Base-by-base conservation (phyloP, 2,888 invertebrate genomes). In the Oxyscelio sp. region DNA sequence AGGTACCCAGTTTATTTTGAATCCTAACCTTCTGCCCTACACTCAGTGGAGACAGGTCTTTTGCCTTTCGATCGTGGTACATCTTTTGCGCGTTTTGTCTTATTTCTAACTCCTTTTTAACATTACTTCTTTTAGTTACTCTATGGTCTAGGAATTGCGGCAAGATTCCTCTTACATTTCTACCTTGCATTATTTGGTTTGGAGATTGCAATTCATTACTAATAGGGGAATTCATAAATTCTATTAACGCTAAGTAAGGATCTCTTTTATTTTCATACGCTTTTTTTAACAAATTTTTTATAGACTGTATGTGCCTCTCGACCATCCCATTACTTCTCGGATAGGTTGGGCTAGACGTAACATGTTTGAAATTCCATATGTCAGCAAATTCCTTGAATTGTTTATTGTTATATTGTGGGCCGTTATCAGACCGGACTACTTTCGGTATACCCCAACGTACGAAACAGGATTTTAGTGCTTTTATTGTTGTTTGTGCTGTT, bases 201-300 rank as follows among this genome's bases (percentile, higher is more conserved):
- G 82, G 82, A 0, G 82, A 82, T n/a, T 24, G 24, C 2, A 75
- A 34, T 2, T 40, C 15, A 15, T 63, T 48, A 15, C 19, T 31
- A 9, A 82, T 77, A 4, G 85, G 81, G 15, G 82, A 83, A 48
- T 86, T 87, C 21, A 85, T 63, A 1, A 83, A 83, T 22, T 87
- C 80, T 15, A 88, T 71, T 17, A 89, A 38, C 2, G 81, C 81
- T 74, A 83, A 17, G 58, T 86, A 58, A 8, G 77, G 54, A 52
- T 89, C 87, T 58, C 66, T 83, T 50, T 74, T 68, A 50, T 87
- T 84, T 8, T 80, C 74, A 4, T 58, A 43, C 15, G 74, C 66
- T 65, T 85, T 83, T 24, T 85, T 86, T 6, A 70, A 24, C 11
- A 73, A 61, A 34, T 43, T 74, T 56, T 87, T 86, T 11, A 83